Conservation (phyloP, 2,113 vertebrate genomes). For the Mesitornis unicolor region DNA sequence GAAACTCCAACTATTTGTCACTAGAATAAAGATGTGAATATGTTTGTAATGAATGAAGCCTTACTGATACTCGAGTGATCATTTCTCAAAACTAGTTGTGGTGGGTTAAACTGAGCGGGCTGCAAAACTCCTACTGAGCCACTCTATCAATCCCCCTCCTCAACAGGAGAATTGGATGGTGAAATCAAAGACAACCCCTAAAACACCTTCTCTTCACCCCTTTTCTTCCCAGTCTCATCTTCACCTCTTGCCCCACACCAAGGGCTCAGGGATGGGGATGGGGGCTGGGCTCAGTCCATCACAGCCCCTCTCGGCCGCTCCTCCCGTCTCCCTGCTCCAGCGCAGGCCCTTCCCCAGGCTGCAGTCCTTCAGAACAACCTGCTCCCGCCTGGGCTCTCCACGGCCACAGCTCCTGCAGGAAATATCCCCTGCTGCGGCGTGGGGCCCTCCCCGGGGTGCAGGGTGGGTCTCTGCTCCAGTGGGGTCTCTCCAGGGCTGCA, state of each 20-base stretch:
- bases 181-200: background rate
- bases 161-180: background rate
- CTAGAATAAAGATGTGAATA: background rate
- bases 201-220: background rate
- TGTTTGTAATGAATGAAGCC: background rate
- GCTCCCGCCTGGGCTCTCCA: too few species aligned
- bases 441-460: too few species aligned
- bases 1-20: background rate
- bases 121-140: background rate
- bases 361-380: too few species aligned
- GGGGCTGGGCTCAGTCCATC: too few species aligned
- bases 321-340: too few species aligned
- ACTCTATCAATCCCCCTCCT: background rate
- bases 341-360: too few species aligned
- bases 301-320: too few species aligned
- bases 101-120: background rate
- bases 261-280: too few species aligned
- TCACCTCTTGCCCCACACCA: rapidly evolving
- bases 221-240: background rate
- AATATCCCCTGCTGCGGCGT: too few species aligned
- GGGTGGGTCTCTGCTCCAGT: too few species aligned
- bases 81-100: background rate
- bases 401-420: too few species aligned
- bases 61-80: background rate
- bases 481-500: too few species aligned